These are phyloP conservation scores for Acrobasis consociella DNA, from an alignment of 2,888 invertebrate species.

Conservation along the genomic window DNA sequence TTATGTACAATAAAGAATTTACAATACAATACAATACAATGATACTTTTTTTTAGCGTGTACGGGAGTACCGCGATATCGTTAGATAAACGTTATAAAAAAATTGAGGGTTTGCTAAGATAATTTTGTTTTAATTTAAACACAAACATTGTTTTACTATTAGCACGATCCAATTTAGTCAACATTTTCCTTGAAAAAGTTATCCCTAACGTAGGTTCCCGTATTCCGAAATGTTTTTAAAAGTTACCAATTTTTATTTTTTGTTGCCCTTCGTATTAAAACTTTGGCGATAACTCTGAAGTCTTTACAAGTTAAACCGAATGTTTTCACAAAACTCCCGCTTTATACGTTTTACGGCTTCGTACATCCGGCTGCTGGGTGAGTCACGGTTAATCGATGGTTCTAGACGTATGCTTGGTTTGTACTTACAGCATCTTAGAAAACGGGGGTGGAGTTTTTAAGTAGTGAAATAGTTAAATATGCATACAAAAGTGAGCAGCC, in stretches of 20 bases:
- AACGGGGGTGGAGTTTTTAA: background rate
- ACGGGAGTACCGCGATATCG: too few relatives aligned
- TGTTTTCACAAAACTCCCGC: constrained; percentile 56
- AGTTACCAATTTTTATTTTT: constrained; percentile 36
- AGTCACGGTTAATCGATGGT: constrained; percentile 15
- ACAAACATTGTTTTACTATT: too few relatives aligned
- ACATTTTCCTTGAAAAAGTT: background rate
- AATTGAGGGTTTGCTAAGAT: too few relatives aligned
- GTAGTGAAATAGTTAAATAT: too few relatives aligned
- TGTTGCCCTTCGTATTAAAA: constrained; percentile 51
- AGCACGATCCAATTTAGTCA: background rate
- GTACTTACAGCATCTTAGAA: background rate
- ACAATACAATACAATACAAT: too few relatives aligned
- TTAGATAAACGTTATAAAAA: too few relatives aligned
- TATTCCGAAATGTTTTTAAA: constrained; percentile 22
- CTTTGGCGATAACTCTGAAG: constrained; percentile 70
- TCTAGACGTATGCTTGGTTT: background rate
- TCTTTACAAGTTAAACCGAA: constrained; percentile 64
- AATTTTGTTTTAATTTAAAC: too few relatives aligned
- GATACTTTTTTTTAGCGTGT: too few relatives aligned
- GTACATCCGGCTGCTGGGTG: constrained; percentile 22
- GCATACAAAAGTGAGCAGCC: too few relatives aligned
- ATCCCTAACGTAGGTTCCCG: too few relatives aligned
- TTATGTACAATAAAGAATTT: too few relatives aligned
- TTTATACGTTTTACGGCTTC: constrained; percentile 55